Base-by-base conservation (phyloP, 1,140 invertebrate species). In the Drosophila lini region DNA sequence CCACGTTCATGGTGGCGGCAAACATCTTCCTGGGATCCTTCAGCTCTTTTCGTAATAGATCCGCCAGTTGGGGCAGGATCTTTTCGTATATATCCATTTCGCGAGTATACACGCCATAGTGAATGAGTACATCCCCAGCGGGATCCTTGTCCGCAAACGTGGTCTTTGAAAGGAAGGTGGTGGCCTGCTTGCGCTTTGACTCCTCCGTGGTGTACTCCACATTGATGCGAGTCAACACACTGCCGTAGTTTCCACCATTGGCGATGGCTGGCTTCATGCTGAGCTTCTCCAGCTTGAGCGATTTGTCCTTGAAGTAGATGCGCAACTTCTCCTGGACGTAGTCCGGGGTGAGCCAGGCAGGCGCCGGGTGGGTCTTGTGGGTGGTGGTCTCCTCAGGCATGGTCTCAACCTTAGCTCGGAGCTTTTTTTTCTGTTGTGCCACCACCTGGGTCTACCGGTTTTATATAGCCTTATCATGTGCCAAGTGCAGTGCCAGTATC, bases 211-310 rank as follows among this genome's bases (percentile, higher is more conserved):
- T 52, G 15, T 69, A 85, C 22, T 77, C 68, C 16, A 86, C 73
- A 59, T 74, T 78, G 41, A 91, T 75, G 10, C 91, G 77, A 0
- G 71, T 82, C 69, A 92, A 77, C 8, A 83, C 74, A 56, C 91
- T 92, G 19, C 77, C 74, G 11, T 77, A 92, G 76, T 91, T 92
- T 28, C 86, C 91, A 7, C 91, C 91, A 57, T 91, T 90, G 3
- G 68, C 68, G 3, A 76, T 78, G n/a, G 74, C 86, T 1, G 90
- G 79, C 34, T 60, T 60, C 1, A 79, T 58, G 16, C 69, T 28
- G 9, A 74, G 42, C 10, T 71, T 36, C 6, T 61, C n/a, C 28
- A 92, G n/a, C 16, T 76, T 42, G 3, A 91, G 38, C 0, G 67
- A 61, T 5, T 64, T 28, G 44, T 92, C 78, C 10, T 91, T 58